Conservation (phyloP, 23 tunicate genomes). For the Botrylloides violaceus region DNA sequence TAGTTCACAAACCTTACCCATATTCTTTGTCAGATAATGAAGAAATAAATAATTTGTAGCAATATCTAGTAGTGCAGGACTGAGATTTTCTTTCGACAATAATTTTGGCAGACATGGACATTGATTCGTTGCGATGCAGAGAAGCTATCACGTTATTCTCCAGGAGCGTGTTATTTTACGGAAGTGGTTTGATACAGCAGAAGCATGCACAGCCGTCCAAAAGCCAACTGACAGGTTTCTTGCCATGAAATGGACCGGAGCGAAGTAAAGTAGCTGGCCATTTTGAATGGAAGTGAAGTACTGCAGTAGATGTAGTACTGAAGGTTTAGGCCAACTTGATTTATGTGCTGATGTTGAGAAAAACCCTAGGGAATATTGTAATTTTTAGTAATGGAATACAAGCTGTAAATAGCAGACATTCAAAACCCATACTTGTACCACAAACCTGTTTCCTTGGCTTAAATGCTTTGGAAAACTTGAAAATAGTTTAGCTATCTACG, state of each 20-base stretch:
- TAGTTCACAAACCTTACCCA: slow-evolving; percentile 1
- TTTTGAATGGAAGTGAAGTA: background rate
- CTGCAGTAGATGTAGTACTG: slow-evolving; percentile 1
- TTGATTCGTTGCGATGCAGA: background rate
- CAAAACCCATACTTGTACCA: background rate
- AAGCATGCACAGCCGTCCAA: background rate
- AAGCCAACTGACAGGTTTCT: background rate
- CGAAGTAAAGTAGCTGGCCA: background rate
- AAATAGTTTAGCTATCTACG: background rate
- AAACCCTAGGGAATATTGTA: slow-evolving; percentile 1
- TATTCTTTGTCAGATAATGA: background rate
- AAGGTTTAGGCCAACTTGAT: background rate
- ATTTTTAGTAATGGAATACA: background rate
- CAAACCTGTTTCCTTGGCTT: background rate
- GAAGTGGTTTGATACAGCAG: background rate
- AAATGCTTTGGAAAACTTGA: background rate
- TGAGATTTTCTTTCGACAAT: background rate
- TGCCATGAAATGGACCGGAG: background rate
- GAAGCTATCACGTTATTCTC: background rate
- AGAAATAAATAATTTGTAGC: background rate
- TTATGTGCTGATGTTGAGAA: background rate
- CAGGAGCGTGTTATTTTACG: background rate
- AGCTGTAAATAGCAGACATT: background rate
- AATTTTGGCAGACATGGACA: background rate
- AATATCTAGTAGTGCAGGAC: background rate